A percentile compares a stretch with the other conserved stretches of the same genome.
phyloP scores from a whole-genome alignment of 2,888 invertebrate species.

The Sceliomorpha sp. region DNA sequence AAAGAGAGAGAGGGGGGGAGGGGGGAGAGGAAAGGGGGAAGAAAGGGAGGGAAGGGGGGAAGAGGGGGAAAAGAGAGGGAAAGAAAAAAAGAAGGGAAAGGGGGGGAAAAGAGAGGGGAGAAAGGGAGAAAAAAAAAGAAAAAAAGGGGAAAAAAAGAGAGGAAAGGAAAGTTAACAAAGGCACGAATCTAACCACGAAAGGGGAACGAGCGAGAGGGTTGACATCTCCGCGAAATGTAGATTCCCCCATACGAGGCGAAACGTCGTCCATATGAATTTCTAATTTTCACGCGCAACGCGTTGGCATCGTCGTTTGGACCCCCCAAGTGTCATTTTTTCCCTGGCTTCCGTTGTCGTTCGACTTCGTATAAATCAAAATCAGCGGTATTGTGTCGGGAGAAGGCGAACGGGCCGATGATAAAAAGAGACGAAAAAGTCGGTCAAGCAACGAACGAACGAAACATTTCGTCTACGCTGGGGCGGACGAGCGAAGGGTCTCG shows the following conservation, averaged over 20 bases:
- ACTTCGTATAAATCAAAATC: constrained; percentile 80
- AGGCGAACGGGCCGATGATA: constrained; percentile 43
- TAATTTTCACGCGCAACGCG: constrained; percentile 75
- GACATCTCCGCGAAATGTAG: constrained; percentile 59
- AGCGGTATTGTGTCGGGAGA: constrained; percentile 72
- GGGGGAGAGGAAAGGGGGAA: too few relatives aligned
- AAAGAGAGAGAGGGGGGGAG: too few relatives aligned
- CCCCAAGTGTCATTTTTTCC: constrained; percentile 60
- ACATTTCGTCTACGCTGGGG: constrained; percentile 54
- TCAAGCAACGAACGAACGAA: constrained; percentile 77
- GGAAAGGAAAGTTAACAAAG: too few relatives aligned
- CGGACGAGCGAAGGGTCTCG: constrained; percentile 63
- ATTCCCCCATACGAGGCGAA: constrained; percentile 67
- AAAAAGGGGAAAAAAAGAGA: too few relatives aligned
- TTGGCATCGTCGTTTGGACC: constrained; percentile 55
- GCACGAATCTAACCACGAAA: not conserved
- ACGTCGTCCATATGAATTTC: constrained; percentile 74
- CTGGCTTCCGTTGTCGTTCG: constrained; percentile 72
- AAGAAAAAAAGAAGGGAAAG: too few relatives aligned
- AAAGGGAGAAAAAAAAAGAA: too few relatives aligned
- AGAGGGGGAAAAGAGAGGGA: too few relatives aligned
- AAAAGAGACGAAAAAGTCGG: constrained; percentile 76
- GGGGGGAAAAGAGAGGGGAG: too few relatives aligned
- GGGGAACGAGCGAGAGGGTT: constrained; percentile 23
- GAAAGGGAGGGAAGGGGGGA: too few relatives aligned